These are phyloP conservation scores for Cephalopachus bancanus DNA, from an alignment of 2,797 vertebrate genomes.

Conservation along the genomic window DNA sequence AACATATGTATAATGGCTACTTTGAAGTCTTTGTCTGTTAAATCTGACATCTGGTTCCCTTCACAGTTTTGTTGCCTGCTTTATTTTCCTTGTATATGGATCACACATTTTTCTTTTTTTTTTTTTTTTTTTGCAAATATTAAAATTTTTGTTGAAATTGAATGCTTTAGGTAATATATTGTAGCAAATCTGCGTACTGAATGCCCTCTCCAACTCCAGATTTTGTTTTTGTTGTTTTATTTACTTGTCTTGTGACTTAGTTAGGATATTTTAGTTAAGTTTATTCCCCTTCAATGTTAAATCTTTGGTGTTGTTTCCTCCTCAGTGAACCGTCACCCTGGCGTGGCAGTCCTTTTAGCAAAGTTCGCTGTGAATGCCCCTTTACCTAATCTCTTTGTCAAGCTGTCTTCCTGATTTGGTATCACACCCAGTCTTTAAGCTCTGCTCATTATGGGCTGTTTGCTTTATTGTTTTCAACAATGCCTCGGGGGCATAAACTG, in stretches of 20 bases:
- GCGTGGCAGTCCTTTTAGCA: not conserved
- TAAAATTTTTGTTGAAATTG: not conserved
- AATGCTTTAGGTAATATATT: not conserved
- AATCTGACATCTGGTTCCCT: not conserved
- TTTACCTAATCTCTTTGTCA: not conserved
- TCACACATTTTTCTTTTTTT: not conserved
- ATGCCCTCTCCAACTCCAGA: not conserved
- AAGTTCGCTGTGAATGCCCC: not conserved
- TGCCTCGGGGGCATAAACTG: not conserved
- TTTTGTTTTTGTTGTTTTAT: not conserved
- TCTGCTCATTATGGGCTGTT: not conserved
- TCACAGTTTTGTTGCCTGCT: not conserved
- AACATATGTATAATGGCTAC: not conserved
- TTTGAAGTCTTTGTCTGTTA: not conserved
- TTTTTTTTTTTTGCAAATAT: not conserved
- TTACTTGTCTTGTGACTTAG: not conserved
- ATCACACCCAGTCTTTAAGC: not conserved
- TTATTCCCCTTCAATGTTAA: not conserved
- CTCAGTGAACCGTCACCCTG: not conserved
- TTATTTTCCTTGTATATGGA: not conserved
- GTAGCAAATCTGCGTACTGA: not conserved
- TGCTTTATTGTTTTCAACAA: not conserved
- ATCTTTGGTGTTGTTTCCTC: not conserved
- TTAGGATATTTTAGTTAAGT: not conserved
- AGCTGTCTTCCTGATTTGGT: not conserved